These are phyloP conservation scores for Sphenodon punctatus DNA, from an alignment of 2,797 vertebrate species.

Conservation along the genomic window DNA sequence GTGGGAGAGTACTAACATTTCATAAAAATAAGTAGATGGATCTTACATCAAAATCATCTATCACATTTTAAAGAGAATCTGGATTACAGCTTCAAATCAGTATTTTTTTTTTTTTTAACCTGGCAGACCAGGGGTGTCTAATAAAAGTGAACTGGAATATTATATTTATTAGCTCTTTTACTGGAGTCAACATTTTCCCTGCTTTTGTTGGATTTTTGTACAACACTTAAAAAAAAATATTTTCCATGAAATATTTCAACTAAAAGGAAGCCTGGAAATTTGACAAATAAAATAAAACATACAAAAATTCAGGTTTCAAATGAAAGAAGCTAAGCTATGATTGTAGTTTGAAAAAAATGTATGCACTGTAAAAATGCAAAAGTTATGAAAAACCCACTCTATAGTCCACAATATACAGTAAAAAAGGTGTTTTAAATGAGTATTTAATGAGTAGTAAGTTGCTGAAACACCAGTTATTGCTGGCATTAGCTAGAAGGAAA, in stretches of 20 bases:
- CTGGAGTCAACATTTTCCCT: slow-evolving; percentile 6
- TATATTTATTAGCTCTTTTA: slow-evolving; percentile 59
- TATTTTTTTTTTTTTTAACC: slow-evolving; percentile 5
- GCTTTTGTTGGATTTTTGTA: slow-evolving; percentile 55
- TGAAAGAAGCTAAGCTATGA: slow-evolving; percentile 47
- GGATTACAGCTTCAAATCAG: slow-evolving; percentile 30
- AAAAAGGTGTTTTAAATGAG: slow-evolving; percentile 75
- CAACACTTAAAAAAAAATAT: slow-evolving; percentile 63
- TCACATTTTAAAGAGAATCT: slow-evolving; percentile 35
- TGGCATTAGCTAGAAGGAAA: slow-evolving; percentile 72
- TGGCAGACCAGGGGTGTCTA: background rate
- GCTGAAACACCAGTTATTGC: slow-evolving; percentile 72
- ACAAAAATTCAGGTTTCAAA: slow-evolving; percentile 25
- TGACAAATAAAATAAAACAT: slow-evolving; percentile 68
- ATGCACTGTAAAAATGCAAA: slow-evolving; percentile 46
- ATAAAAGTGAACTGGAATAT: slow-evolving; percentile 49
- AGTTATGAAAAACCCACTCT: slow-evolving; percentile 53
- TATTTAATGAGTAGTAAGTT: slow-evolving; percentile 77
- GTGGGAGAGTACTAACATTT: background rate
- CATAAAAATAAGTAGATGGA: slow-evolving; percentile 3
- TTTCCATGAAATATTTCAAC: slow-evolving; percentile 58
- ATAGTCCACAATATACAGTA: slow-evolving; percentile 73
- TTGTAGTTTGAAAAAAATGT: slow-evolving; percentile 27
- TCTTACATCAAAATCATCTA: background rate
- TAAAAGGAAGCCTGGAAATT: slow-evolving; percentile 62